Evolutionary conservation across 1,140 invertebrate species (phyloP), one percentile per base, ranked within the genome.

Genomic region (Coelopa frigida): DNA sequence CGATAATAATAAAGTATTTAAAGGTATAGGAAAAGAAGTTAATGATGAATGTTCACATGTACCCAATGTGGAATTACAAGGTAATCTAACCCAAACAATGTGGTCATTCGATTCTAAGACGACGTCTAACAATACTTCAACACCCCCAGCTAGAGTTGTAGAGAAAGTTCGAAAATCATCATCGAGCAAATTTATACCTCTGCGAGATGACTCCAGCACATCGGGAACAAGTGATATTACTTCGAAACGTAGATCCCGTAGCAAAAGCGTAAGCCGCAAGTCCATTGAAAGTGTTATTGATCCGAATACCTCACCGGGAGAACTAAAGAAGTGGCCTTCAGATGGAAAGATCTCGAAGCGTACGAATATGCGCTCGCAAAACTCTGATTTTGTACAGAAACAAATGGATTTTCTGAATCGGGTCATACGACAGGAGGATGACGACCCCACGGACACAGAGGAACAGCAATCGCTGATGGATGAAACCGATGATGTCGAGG

Each of bases 381-480:
- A 78, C 58, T 72, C 75, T 17, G 77, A 79, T 27, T 78, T 79
- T 68, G 72, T 73, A 0, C 70, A 70, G 33, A 79, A 78, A 53
- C 75, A 78, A 18, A 73, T 69, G 38, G 72, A 73, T 39, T 78
- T 79, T 53, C 55, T 79, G 1, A 72, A 73, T 50, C 72, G 56
- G 12, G 32, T 65, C 7, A 54, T 56, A 5, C 37, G 55, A 36
- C 23, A 40, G n/a, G 20, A 31, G 4, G 56, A 51, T 2, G 10
- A 41, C 5, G 50, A 39, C 29, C 5, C 23, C 10, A 44, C 48
- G 23, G 38, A 22, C 14, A 20, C 18, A 10, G 43, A 52, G 12
- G 39, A 45, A n/a, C n/a, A n/a, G n/a, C 20, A 20, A 35, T 38
- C 7, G 22, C 7, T 37, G 14, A 11, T 24, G 17, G 26, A 47